Base-by-base conservation (phyloP, 2,797 vertebrate species). In the Hippopotamyrus pictus region DNA sequence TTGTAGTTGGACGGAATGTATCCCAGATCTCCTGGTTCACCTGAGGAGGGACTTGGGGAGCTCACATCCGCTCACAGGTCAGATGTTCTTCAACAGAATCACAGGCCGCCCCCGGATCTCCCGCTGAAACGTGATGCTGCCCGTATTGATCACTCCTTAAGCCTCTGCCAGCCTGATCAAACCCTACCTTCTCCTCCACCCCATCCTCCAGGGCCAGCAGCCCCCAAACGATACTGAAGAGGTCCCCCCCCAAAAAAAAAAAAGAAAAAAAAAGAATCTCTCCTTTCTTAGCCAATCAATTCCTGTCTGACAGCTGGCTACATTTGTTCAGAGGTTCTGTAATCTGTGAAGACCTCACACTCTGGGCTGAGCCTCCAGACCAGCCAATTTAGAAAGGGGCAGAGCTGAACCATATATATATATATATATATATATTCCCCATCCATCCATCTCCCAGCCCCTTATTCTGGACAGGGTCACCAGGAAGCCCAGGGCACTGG, bases 111-210 rank as follows among this genome's bases (percentile, higher is more conserved):
- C 5, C 59, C 89, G 90, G 90, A 93, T 91, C 91, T 91, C 92
- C 92, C 90, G 92, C 92, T 93, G 93, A 93, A 92, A 92, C 92
- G 92, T 92, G 2, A 93, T 90, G 93, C 90, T 92, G 91, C 25
- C 90, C 89, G 88, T 90, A 94, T 93, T 91, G 93, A 94, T 94
- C 92, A 91, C 91, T 91, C 92, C 91, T 92, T 93, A 93, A 93
- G 93, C 92, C 90, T 92, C 93, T 89, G 92, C 93, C 92, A 93
- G 88, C 90, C 91, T 89, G 89, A 90, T 91, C 91, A 93, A 92
- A 92, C 92, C 90, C 89, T 90, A 90, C 89, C 88, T 88, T 88
- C 89, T 90, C 88, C 90, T 90, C 90, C 92, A 92, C 33, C 93
- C 93, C 92, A 88, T 91, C 91, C 93, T 92, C 91, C 53, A 93